Base-by-base conservation (phyloP, 1,140 invertebrate genomes). In the Listronotus oregonensis region DNA sequence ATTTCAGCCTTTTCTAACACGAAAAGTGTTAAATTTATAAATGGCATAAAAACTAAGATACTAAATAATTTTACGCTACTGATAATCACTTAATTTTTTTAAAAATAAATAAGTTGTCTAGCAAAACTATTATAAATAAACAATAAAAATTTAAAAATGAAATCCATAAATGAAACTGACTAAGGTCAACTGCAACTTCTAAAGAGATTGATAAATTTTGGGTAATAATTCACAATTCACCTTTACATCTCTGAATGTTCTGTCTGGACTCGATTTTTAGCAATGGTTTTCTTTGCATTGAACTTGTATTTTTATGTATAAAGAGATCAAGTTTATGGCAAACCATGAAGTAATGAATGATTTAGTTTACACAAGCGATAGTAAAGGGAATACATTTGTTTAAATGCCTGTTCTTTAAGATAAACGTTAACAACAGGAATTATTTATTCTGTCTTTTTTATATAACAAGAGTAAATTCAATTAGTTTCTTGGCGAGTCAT, bases 261-360 rank as follows among this genome's bases (percentile, higher is more conserved):
- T 21, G 47, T 50, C 47, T 50, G 47, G 21, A 11, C 14, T 18
- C n/a, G 43, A 18, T 46, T 46, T 46, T 46, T 46, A 14, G 43
- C 17, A 46, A 3, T 46, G 43, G 43, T 46, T 46, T 17, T 27
- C 10, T 12, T 50, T 50, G 21, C 47, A 50, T 50, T 50, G 47
- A 50, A 50, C 47, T 50, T 50, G 47, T 21, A 18, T 50, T 50
- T 50, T 50, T 50, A 50, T 31, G 47, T 21, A 18, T 50, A 50
- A 50, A 31, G 47, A 31, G 47, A 50, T 50, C 47, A 50, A 50
- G 47, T 50, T 50, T 15, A 50, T 27, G 15, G 47, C 27, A 31
- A 18, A 21, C 12, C 43, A 46, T 46, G 15, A 21, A 31, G 21
- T 18, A 21, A 31, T 18, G 21, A 21, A 31, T 18, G 21, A 18